Evolutionary conservation across 1,140 invertebrate genomes (phyloP).

Genomic region (Diabrotica undecimpunctata): DNA sequence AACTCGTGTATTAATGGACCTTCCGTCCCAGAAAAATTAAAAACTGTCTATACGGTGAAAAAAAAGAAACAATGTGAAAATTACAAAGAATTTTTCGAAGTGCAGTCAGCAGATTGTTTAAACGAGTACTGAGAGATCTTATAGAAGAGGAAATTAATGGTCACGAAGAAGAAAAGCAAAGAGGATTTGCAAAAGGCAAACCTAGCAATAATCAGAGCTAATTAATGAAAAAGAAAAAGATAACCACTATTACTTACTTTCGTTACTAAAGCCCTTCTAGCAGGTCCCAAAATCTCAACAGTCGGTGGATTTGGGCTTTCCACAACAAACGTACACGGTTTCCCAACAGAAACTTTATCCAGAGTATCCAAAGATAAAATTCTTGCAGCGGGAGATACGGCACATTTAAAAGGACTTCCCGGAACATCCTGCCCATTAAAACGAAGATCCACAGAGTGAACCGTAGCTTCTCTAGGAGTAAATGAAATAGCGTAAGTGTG

Average conservation of each 20-base stretch:
- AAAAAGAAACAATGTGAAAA: too few relatives aligned
- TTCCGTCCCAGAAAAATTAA: too few relatives aligned
- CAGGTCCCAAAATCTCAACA: slow-evolving; percentile 75
- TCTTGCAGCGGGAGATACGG: slow-evolving; percentile 65
- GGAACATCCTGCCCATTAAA: slow-evolving; percentile 96
- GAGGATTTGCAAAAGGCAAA: too few relatives aligned
- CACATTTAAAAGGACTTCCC: slow-evolving; percentile 64
- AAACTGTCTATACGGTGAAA: too few relatives aligned
- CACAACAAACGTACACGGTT: slow-evolving; percentile 78
- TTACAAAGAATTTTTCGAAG: too few relatives aligned
- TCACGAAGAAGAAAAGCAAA: too few relatives aligned
- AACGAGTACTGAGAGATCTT: too few relatives aligned
- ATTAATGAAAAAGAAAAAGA: too few relatives aligned
- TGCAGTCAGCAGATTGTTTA: too few relatives aligned
- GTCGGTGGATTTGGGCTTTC: slow-evolving; percentile 72
- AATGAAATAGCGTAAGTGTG: slow-evolving; percentile 97
- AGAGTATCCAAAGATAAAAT: slow-evolving; percentile 77
- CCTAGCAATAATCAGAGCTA: too few relatives aligned
- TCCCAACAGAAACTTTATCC: slow-evolving; percentile 89
- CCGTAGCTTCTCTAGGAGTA: slow-evolving; percentile 82
- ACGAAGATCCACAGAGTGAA: slow-evolving; percentile 87
- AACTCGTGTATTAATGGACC: too few relatives aligned
- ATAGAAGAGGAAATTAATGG: too few relatives aligned
- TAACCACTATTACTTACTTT: slow-evolving; percentile 50
- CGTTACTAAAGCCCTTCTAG: slow-evolving; percentile 65